A percentile compares a stretch with the other conserved stretches of the same genome.
These are phyloP conservation scores for Odontophorus gujanensis DNA, from an alignment of 2,113 vertebrate species.

Conservation along the genomic window DNA sequence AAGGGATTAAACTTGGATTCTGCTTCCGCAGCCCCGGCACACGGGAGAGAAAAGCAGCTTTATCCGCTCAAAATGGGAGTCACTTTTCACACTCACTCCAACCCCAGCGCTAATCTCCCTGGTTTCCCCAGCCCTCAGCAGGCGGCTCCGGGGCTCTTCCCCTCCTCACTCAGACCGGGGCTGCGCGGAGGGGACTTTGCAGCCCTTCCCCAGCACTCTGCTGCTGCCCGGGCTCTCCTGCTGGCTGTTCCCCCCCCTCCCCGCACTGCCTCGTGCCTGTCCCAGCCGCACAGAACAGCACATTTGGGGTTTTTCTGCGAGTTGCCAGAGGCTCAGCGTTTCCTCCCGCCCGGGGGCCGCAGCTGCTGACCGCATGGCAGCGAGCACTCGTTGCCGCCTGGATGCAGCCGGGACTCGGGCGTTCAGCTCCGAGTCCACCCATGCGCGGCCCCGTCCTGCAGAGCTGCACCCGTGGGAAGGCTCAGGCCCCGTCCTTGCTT, in stretches of 20 bases:
- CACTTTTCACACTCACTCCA: slow-evolving; percentile 13
- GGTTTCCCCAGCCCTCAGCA: not conserved
- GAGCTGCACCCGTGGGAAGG: not conserved
- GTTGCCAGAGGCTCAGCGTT: not conserved
- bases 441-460: fast-evolving
- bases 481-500: not conserved
- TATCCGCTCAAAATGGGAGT: not conserved
- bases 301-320: not conserved
- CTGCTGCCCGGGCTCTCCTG: not conserved
- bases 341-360: not conserved
- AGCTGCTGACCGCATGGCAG: not conserved
- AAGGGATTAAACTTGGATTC: slow-evolving; percentile 60
- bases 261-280: fast-evolving
- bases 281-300: not conserved
- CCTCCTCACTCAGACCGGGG: not conserved
- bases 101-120: not conserved
- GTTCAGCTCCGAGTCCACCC: not conserved
- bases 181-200: not conserved
- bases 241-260: not conserved
- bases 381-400: not conserved
- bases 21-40: not conserved
- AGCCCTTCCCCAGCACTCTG: not conserved
- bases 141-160: not conserved
- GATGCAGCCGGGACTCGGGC: not conserved
- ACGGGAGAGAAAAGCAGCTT: slow-evolving; percentile 36